Base-by-base conservation (phyloP, 2,888 invertebrate genomes). In the Macrophya annulata region DNA sequence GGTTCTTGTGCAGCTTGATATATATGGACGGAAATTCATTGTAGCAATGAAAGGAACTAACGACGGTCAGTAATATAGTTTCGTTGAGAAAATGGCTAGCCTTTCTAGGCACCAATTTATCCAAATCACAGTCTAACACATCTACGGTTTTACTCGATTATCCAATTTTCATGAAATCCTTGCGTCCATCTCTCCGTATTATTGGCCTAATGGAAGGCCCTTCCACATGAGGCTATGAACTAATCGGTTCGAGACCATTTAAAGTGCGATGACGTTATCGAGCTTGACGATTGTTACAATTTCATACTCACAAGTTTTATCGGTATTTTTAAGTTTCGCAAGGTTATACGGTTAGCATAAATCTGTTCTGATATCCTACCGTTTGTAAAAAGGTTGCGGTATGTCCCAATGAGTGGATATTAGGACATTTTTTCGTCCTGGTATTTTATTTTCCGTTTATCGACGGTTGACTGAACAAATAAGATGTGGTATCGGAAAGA, bases 121-220 rank as follows among this genome's bases (percentile, higher is more conserved):
- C 51, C 15, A 55, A 77, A 55, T 77, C 77, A 55, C 37, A 37
- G 51, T 55, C 31, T 51, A 37, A 51, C 68, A 68, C 68, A 68
- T 68, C 31, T 55, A 37, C 15, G 51, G 55, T n/a, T 31, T 77
- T 51, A 37, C 15, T 77, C 37, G 17, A 43, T 81, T 62, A 43
- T 62, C 62, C 81, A 43, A 43, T 81, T 81, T 62, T 51, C 59
- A 15, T 40, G 10, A 43, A 21, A 86, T 76, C 83, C 86, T 86
- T 25, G 89, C 88, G 85, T 85, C 83, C 62, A 48, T 48, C 62
- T 43, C 76, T 84, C 74, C 84, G 89, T 87, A 89, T 90, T 90
- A 90, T 89, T 89, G 89, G 72, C 82, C 86, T 90, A 90, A 90
- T 89, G 89, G 88, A 89, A 86, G 86, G 84, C 88, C 88, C 90